A percentile compares a stretch with the other conserved stretches of the same genome.
These are phyloP conservation scores for Sclerurus mexicanus DNA, from an alignment of 2,113 vertebrate species.

Conservation along the genomic window DNA sequence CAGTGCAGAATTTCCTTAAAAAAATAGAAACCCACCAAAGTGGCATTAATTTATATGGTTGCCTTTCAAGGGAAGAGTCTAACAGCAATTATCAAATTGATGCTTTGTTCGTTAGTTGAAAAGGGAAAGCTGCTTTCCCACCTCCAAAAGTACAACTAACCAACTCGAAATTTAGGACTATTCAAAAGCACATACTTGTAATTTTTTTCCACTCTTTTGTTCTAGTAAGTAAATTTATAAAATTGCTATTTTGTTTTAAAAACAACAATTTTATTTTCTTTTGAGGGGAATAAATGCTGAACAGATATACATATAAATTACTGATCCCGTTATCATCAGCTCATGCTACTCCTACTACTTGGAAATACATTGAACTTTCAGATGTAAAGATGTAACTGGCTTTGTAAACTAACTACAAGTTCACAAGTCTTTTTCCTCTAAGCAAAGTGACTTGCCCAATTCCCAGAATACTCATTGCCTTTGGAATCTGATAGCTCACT, in stretches of 20 bases:
- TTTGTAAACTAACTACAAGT: not conserved
- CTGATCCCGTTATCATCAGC: not conserved
- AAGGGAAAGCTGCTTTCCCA: slow-evolving; percentile 10
- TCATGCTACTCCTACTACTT: not conserved
- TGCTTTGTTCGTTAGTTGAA: not conserved
- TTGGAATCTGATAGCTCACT: not conserved
- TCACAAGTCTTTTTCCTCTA: not conserved
- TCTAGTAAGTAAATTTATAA: not conserved
- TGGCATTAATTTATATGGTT: not conserved
- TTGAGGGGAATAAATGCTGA: not conserved
- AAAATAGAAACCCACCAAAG: slow-evolving; percentile 56
- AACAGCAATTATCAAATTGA: slow-evolving; percentile 8
- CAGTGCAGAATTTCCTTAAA: slow-evolving; percentile 90
- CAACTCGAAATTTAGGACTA: not conserved
- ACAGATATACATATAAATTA: not conserved
- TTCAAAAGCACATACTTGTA: not conserved
- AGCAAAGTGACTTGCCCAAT: not conserved
- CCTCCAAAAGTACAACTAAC: not conserved
- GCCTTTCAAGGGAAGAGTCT: not conserved
- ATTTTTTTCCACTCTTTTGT: not conserved
- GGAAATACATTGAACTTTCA: not conserved
- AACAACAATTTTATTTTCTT: not conserved
- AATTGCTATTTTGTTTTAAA: not conserved
- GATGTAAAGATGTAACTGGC: not conserved
- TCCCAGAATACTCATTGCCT: not conserved